Evolutionary conservation across 2,797 vertebrate species (phyloP).

Genomic region (Poeciliopsis presidionis): DNA sequence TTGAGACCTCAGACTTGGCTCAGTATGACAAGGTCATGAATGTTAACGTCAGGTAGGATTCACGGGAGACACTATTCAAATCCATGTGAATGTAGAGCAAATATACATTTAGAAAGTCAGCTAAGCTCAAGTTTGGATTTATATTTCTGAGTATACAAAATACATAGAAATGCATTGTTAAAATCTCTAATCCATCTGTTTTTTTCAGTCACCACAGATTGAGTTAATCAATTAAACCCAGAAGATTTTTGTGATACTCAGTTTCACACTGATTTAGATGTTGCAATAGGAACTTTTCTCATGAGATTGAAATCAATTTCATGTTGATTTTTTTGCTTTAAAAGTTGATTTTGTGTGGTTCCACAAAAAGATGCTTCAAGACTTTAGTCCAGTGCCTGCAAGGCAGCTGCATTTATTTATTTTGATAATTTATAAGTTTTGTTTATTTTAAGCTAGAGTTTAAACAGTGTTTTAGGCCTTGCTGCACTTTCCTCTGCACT

Average conservation of each 20-base stretch:
- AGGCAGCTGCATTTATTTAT: not conserved
- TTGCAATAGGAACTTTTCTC: not conserved
- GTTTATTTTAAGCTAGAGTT: not conserved
- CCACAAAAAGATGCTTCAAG: not conserved
- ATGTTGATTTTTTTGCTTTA: not conserved
- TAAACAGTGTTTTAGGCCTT: not conserved
- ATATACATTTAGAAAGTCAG: not conserved
- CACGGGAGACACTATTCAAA: not conserved
- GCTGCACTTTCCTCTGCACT: not conserved
- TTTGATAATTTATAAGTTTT: not conserved
- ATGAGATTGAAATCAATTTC: not conserved
- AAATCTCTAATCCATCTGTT: not conserved
- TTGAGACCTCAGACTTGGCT: slow-evolving; percentile 79
- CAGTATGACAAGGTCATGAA: slow-evolving; percentile 86
- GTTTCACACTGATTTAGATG: not conserved
- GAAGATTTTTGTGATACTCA: not conserved
- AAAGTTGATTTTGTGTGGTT: not conserved
- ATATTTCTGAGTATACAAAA: too few relatives aligned
- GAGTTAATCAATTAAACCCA: not conserved
- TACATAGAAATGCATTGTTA: not conserved
- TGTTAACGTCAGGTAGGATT: slow-evolving; percentile 82
- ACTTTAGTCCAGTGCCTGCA: not conserved
- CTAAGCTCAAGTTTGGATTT: not conserved
- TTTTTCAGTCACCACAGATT: not conserved
- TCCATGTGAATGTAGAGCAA: not conserved